Conservation (phyloP, 1,140 invertebrate genomes). For the Limonius californicus region DNA sequence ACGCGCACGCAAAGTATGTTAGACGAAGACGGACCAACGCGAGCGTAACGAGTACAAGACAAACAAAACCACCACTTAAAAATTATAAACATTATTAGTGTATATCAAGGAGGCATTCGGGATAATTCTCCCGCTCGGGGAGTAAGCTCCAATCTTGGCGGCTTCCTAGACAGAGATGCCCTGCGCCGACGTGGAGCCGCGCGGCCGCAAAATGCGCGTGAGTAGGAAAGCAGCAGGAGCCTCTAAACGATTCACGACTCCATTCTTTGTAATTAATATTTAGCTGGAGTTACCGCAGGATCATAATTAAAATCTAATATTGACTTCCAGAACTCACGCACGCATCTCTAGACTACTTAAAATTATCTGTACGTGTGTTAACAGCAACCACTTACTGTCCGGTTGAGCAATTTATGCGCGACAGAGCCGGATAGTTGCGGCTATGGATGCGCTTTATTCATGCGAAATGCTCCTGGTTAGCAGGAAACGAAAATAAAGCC, state of each 20-base stretch:
- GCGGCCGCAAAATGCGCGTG: neutral
- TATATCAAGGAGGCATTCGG: neutral
- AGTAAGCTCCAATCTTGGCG: too few relatives aligned
- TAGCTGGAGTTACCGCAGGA: conserved; percentile 18
- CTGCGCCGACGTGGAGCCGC: too few relatives aligned
- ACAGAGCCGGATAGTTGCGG: neutral
- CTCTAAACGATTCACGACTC: conserved; percentile 24
- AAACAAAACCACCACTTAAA: neutral
- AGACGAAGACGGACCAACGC: neutral
- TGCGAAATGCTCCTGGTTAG: neutral
- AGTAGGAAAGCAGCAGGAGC: conserved; percentile 19
- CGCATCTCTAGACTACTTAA: neutral
- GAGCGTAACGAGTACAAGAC: neutral
- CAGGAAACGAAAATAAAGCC: neutral
- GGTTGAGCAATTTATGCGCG: neutral
- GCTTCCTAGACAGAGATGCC: too few relatives aligned
- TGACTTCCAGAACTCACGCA: conserved; percentile 17
- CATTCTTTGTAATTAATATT: conserved; percentile 28
- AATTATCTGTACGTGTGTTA: conserved; percentile 2
- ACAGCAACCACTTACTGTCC: neutral
- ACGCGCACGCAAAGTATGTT: neutral
- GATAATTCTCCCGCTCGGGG: neutral
- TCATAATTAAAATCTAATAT: conserved; percentile 28
- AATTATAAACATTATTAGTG: conserved; percentile 6
- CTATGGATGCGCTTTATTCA: neutral